A percentile compares a stretch with the other conserved stretches of the same genome.
phyloP scores from a whole-genome alignment of 53 echinoderm and acorn worm species.

The Holothuria scabra region DNA sequence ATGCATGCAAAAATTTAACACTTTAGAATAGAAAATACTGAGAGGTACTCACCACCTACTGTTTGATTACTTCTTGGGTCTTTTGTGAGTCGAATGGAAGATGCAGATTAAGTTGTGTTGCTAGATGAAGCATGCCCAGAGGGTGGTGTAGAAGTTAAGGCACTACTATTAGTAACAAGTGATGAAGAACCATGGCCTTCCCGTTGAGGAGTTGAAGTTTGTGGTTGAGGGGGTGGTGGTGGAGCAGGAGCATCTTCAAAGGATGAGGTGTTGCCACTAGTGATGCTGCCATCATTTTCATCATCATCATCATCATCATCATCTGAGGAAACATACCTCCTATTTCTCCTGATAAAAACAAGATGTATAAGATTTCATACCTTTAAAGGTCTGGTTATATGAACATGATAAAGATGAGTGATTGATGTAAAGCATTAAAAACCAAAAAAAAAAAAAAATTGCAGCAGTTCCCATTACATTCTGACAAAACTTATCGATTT shows the following conservation, averaged over 20 bases:
- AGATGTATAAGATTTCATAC: slow-evolving; percentile 6
- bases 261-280: background rate
- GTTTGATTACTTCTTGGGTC: too few relatives aligned
- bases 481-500: too few relatives aligned
- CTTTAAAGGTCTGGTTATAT: slow-evolving; percentile 2
- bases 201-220: background rate
- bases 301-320: slow-evolving; percentile 18
- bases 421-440: slow-evolving; percentile 5
- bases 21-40: background rate
- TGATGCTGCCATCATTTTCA: background rate
- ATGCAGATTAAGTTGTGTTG: too few relatives aligned
- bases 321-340: background rate
- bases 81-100: too few relatives aligned
- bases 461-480: background rate
- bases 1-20: background rate
- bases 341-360: background rate
- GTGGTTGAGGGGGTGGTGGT: slow-evolving; percentile 1
- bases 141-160: too few relatives aligned
- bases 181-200: background rate
- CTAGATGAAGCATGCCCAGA: too few relatives aligned
- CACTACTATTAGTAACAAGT: too few relatives aligned
- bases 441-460: background rate
- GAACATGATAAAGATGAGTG: background rate
- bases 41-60: background rate
- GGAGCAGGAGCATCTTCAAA: slow-evolving; percentile 1